A percentile compares a stretch with the other conserved stretches of the same genome.
Conservation (phyloP, 2,888 invertebrate species). For the Phyto melanocephala region DNA sequence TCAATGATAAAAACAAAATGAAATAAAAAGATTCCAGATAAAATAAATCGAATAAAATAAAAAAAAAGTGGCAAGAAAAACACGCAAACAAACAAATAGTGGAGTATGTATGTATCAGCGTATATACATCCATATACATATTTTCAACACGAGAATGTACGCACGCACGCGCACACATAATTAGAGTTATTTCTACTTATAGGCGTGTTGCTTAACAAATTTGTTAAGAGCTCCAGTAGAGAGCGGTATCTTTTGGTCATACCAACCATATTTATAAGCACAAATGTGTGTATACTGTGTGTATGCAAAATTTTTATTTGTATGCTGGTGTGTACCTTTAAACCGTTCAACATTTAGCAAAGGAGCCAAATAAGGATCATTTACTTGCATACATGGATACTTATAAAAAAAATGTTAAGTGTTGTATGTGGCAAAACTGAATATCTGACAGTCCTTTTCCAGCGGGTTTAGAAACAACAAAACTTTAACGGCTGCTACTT, state of each 20-base stretch:
- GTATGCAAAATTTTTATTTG: not conserved
- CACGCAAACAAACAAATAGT: constrained; percentile 24
- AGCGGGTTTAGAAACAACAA: constrained; percentile 25
- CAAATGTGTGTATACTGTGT: not conserved
- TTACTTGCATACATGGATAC: constrained; percentile 15
- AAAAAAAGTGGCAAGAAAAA: constrained; percentile 29
- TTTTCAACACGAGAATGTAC: constrained; percentile 52
- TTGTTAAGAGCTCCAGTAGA: constrained; percentile 76
- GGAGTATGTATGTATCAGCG: not conserved
- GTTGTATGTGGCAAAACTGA: constrained; percentile 20
- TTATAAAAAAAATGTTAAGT: not conserved
- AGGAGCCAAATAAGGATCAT: constrained; percentile 52
- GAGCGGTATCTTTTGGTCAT: constrained; percentile 73
- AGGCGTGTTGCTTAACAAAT: constrained; percentile 77
- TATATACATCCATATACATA: not conserved
- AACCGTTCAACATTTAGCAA: not conserved
- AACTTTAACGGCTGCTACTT: constrained; percentile 48
- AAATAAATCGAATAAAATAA: constrained; percentile 49
- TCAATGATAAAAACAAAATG: constrained; percentile 50
- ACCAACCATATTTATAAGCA: constrained; percentile 4
- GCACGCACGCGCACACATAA: constrained; percentile 74
- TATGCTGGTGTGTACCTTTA: constrained; percentile 15
- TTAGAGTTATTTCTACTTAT: constrained; percentile 70
- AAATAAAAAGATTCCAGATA: constrained; percentile 57
- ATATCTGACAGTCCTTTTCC: constrained; percentile 21